These are phyloP conservation scores for Pseudobourletiella spinata DNA, from an alignment of 1,140 invertebrate species.

Conservation along the genomic window DNA sequence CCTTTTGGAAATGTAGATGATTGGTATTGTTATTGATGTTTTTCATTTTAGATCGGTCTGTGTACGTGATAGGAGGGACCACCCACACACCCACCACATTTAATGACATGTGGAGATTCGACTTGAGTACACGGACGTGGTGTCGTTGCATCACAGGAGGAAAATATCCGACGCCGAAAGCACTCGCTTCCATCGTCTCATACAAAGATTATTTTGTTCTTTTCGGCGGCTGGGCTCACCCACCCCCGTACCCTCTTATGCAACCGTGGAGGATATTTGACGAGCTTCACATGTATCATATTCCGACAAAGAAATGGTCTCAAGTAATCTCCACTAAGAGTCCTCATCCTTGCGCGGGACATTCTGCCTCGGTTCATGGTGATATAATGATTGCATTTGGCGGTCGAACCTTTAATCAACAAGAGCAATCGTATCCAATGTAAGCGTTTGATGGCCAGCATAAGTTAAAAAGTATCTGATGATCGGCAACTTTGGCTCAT, in stretches of 20 bases:
- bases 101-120: constrained; percentile 92
- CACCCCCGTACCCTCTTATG: constrained; percentile 79
- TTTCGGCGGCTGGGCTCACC: constrained; percentile 90
- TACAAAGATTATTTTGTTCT: constrained; percentile 52
- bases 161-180: constrained; percentile 90
- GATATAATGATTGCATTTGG: constrained; percentile 88
- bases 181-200: constrained; percentile 75
- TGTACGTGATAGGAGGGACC: constrained; percentile 52
- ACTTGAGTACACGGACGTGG: constrained; percentile 77
- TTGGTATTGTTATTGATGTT: constrained; percentile 1
- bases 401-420: constrained; percentile 43
- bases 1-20: background rate
- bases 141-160: constrained; percentile 67
- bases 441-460: background rate
- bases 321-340: constrained; percentile 54
- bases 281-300: constrained; percentile 84
- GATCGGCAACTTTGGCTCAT: background rate
- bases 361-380: constrained; percentile 75
- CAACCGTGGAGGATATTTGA: constrained; percentile 79
- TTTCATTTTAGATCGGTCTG: constrained; percentile 21
- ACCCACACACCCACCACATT: constrained; percentile 90
- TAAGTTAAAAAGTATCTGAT: too few relatives aligned
- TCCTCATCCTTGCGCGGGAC: constrained; percentile 71
- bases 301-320: constrained; percentile 73
- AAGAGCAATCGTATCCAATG: constrained; percentile 32